A percentile compares a stretch with the other conserved stretches of the same genome.
These are phyloP conservation scores for Xenentodon cancila DNA, from an alignment of 2,797 vertebrate genomes.

Conservation along the genomic window DNA sequence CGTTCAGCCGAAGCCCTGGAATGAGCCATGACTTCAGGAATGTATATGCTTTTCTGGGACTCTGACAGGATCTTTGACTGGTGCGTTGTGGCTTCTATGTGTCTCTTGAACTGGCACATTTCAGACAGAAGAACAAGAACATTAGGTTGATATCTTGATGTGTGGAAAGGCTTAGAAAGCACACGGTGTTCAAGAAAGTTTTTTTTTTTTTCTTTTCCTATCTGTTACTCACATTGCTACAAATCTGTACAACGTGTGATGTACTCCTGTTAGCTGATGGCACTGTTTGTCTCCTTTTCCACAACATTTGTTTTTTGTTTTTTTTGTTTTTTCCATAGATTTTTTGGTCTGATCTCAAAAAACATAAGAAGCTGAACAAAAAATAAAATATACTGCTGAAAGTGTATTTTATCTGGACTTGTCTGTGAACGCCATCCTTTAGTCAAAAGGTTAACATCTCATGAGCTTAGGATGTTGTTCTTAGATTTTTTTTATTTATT, in stretches of 20 bases:
- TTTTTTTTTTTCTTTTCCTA: conserved; percentile 4
- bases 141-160: conserved; percentile 31
- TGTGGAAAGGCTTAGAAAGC: conserved; percentile 1
- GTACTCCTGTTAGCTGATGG: conserved; percentile 23
- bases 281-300: conserved; percentile 40
- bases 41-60: conserved; percentile 50
- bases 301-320: conserved; percentile 18
- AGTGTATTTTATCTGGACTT: conserved; percentile 46
- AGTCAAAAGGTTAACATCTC: conserved; percentile 23
- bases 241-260: conserved; percentile 47
- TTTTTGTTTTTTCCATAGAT: conserved; percentile 33
- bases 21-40: conserved; percentile 30
- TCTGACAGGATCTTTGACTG: conserved; percentile 43
- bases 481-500: conserved; percentile 50
- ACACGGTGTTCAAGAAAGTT: conserved; percentile 25
- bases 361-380: conserved; percentile 37
- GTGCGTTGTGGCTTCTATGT: conserved; percentile 33
- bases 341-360: conserved; percentile 39
- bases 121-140: conserved; percentile 44
- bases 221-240: conserved; percentile 27
- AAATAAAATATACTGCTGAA: conserved; percentile 37
- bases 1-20: conserved; percentile 15
- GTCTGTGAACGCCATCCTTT: conserved; percentile 30
- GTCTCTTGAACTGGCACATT: conserved; percentile 47
- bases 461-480: conserved; percentile 27